Evolutionary conservation across 2,797 vertebrate genomes (phyloP), one percentile per base, ranked within the genome.

Genomic region (Streptopelia turtur): DNA sequence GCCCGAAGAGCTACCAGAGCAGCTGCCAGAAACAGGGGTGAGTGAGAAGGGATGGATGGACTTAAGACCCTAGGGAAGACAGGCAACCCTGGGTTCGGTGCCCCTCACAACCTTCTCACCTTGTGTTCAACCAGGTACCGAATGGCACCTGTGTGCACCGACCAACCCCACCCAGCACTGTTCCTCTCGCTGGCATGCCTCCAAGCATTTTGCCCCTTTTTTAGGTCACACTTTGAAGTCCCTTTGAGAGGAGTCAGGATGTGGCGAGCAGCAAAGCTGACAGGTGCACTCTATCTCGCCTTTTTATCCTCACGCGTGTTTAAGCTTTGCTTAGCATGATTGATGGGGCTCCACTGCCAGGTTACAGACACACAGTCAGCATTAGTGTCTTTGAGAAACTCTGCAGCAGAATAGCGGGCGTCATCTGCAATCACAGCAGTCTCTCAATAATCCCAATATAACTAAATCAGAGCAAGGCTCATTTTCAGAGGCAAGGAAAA

Each of bases 241-340:
- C 41, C 50, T n/a, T 28, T 14, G 84, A 20, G 72, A 86, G 71
- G 65, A 93, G 63, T 41, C 1, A 4, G 78, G 78, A 89, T 80
- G 70, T 28, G 80, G 80, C 3, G 17, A 68, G 79, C 33, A 14
- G 87, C 66, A 95, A 91, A 94, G 93, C 78, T 1, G 84, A 92
- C 87, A 94, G 87, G 91, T 33, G 0, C 0, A 0, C 74, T 41
- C 89, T 60, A 10, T 72, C 82, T 89, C 2, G 4, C 49, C 33
- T 90, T 60, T 61, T 92, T 64, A 84, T 91, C 63, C 84, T 39
- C 35, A 2, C 71, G 61, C 24, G 49, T 41, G 59, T 75, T 92
- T 92, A 80, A 96, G 92, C 89, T 87, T 93, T 92, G 81, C 81
- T 95, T 84, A 89, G 89, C 56, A 4, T 87, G 95, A 94, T 77